phyloP scores from a whole-genome alignment of 1,140 invertebrate species.

The Mizuhopecten yessoensis region DNA sequence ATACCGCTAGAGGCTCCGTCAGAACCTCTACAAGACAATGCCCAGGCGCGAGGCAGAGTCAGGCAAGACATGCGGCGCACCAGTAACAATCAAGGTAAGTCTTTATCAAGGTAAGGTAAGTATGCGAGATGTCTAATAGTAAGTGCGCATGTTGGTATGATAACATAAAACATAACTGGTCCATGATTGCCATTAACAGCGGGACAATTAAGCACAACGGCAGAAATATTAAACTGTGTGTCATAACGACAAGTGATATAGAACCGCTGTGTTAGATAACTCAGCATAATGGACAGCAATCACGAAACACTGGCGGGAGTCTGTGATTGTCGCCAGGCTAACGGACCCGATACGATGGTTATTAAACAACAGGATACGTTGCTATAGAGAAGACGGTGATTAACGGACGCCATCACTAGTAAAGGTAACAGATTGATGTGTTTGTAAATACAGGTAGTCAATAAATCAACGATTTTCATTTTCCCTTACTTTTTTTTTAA shows the following conservation, averaged over 20 bases:
- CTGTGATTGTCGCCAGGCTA: constrained; percentile 2
- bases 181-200: background rate
- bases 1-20: background rate
- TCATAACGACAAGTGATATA: background rate
- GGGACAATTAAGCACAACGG: background rate
- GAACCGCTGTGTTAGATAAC: background rate
- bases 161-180: background rate
- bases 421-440: background rate
- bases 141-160: background rate
- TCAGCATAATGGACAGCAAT: constrained; percentile 12
- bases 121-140: background rate
- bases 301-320: constrained; percentile 19
- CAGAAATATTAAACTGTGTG: background rate
- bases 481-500: background rate
- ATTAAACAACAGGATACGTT: constrained; percentile 9
- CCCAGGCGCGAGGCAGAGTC: background rate
- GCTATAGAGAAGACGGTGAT: constrained; percentile 32
- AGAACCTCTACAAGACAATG: constrained; percentile 18
- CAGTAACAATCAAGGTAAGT: too few relatives aligned
- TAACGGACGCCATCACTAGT: background rate
- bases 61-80: background rate
- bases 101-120: background rate
- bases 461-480: background rate
- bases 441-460: constrained; percentile 10
- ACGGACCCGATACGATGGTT: background rate